These are phyloP conservation scores for Pachyramphus minor DNA, from an alignment of 2,113 vertebrate genomes.

Conservation along the genomic window DNA sequence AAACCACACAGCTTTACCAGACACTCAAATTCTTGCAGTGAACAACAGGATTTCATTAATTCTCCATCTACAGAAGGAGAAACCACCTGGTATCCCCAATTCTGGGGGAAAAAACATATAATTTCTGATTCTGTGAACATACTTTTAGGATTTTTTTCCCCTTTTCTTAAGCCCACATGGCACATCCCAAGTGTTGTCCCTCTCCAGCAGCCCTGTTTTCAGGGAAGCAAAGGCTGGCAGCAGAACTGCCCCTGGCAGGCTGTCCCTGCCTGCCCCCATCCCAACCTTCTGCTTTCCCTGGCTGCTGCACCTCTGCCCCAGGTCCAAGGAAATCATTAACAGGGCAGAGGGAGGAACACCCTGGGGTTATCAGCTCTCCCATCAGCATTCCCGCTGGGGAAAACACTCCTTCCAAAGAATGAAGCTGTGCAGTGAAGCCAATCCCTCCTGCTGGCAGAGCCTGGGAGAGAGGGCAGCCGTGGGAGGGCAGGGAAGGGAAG, in stretches of 20 bases:
- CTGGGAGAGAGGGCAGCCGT: not conserved
- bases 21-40: not conserved
- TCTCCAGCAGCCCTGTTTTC: rapidly evolving
- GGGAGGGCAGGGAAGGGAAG: not conserved
- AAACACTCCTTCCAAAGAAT: not conserved
- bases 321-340: not conserved
- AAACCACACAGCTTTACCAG: not conserved
- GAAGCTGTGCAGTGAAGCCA: not conserved
- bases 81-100: not conserved
- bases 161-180: not conserved
- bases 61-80: not conserved
- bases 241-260: not conserved
- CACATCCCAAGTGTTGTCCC: not conserved
- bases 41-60: not conserved
- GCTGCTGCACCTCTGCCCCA: not conserved
- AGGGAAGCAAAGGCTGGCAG: not conserved
- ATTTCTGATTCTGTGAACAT: not conserved
- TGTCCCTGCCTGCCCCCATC: not conserved
- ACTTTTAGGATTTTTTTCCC: rapidly evolving
- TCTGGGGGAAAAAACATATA: not conserved
- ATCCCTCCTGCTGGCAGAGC: rapidly evolving
- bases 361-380: not conserved
- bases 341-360: not conserved
- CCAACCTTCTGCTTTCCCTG: not conserved
- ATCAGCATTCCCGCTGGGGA: not conserved